Percentiles rank a stretch among this genome's conserved stretches.
Conservation (phyloP, 2,888 invertebrate species). For the Eledona agricola region DNA sequence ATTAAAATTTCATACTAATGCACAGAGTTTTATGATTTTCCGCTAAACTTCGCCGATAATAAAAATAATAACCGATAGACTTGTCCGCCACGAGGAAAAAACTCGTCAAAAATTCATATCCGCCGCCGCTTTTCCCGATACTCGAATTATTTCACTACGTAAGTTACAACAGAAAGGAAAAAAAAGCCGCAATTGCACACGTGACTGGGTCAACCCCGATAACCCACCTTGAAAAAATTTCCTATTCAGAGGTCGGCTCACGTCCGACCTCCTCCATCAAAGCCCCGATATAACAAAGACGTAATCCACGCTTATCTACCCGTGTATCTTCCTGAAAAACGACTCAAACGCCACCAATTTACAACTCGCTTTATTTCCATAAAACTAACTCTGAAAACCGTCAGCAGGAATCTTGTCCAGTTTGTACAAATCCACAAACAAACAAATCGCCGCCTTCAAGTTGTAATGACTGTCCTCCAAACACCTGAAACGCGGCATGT, state of each 20-base stretch:
- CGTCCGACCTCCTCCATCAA: constrained; percentile 3
- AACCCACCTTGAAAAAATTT: background rate
- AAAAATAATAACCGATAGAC: background rate
- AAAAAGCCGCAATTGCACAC: no score
- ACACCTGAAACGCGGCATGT: constrained; percentile 65
- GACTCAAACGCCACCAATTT: constrained; percentile 10
- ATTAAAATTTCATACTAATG: constrained; percentile 27
- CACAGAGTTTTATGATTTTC: constrained; percentile 18
- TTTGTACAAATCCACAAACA: constrained; percentile 62
- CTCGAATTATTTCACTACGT: background rate
- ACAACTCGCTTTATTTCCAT: constrained; percentile 4
- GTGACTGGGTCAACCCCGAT: no score
- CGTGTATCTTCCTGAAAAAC: constrained; percentile 5
- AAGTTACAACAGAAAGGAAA: constrained; percentile 1
- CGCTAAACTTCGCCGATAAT: constrained; percentile 6
- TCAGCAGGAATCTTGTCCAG: constrained; percentile 56
- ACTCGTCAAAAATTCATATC: constrained; percentile 1
- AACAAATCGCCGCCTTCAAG: constrained; percentile 64
- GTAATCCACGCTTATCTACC: background rate
- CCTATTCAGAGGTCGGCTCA: background rate
- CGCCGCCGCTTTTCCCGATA: background rate
- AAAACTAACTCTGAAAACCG: constrained; percentile 32
- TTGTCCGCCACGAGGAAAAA: background rate
- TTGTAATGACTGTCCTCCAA: constrained; percentile 73
- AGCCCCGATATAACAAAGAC: constrained; percentile 3